These are phyloP conservation scores for Clarias pachynema DNA, from an alignment of 2,797 vertebrate species.

Conservation along the genomic window DNA sequence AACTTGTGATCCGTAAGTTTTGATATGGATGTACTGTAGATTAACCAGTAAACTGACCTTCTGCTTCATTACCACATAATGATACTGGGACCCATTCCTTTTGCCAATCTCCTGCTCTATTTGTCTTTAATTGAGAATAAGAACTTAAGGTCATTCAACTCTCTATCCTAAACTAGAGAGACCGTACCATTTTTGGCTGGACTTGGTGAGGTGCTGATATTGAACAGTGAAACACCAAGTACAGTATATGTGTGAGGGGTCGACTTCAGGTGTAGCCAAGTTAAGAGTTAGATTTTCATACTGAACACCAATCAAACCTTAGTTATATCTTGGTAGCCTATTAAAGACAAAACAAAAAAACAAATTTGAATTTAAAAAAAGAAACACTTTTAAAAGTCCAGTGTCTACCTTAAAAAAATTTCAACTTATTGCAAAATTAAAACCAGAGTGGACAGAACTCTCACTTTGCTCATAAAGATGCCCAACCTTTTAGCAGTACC, in stretches of 20 bases:
- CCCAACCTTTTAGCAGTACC: background rate
- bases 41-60: background rate
- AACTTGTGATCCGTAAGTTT: background rate
- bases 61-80: background rate
- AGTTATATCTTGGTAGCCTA: background rate
- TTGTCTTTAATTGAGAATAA: background rate
- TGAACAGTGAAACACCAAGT: background rate
- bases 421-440: background rate
- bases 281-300: background rate
- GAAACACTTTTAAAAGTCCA: background rate
- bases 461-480: background rate
- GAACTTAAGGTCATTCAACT: background rate
- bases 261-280: background rate
- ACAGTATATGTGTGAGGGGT: background rate
- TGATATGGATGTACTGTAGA: background rate
- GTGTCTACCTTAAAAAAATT: background rate
- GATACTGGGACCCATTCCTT: background rate
- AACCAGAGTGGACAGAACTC: background rate
- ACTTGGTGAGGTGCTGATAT: background rate
- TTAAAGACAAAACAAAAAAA: background rate
- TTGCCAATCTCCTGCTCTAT: background rate
- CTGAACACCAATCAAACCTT: background rate
- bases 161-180: background rate
- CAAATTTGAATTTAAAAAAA: background rate
- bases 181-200: background rate